Evolutionary conservation across 1,140 invertebrate genomes (phyloP).

Genomic region (Hylyphantes graminicola): DNA sequence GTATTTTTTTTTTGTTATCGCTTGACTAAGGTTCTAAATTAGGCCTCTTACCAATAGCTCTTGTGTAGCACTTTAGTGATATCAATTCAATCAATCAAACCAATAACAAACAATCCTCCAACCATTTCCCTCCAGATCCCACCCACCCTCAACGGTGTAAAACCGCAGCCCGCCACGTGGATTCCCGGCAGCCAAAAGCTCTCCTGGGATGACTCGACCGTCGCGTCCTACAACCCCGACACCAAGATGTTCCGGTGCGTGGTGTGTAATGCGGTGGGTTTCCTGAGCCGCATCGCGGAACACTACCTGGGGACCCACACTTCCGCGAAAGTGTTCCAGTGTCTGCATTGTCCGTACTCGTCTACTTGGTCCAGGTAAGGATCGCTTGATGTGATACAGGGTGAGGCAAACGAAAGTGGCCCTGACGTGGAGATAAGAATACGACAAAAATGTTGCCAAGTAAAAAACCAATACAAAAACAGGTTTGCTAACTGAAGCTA

Average conservation of each 20-base stretch:
- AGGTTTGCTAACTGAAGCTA: no score
- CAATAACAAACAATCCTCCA: neutral
- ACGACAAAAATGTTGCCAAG: no score
- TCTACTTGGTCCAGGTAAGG: slow-evolving; percentile 74
- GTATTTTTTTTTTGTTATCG: no score
- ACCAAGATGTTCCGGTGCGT: slow-evolving; percentile 80
- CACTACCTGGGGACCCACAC: slow-evolving; percentile 86
- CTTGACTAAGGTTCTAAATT: no score
- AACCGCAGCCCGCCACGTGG: slow-evolving; percentile 51
- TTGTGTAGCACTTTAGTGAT: no score
- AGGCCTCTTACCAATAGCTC: no score
- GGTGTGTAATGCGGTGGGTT: slow-evolving; percentile 82
- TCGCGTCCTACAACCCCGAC: slow-evolving; percentile 74
- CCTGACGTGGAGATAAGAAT: no score
- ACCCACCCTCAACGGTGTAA: slow-evolving; percentile 17
- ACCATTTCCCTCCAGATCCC: neutral
- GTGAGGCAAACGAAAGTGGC: no score
- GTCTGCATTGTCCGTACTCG: slow-evolving; percentile 78
- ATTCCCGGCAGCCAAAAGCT: slow-evolving; percentile 53
- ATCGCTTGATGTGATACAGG: no score
- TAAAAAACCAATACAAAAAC: no score
- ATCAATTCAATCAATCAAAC: no score
- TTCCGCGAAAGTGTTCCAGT: slow-evolving; percentile 78
- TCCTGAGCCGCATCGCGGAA: slow-evolving; percentile 81
- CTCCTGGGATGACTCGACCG: slow-evolving; percentile 59